These are phyloP conservation scores for Exocentrus adspersus DNA, from an alignment of 2,888 invertebrate genomes.

Conservation along the genomic window DNA sequence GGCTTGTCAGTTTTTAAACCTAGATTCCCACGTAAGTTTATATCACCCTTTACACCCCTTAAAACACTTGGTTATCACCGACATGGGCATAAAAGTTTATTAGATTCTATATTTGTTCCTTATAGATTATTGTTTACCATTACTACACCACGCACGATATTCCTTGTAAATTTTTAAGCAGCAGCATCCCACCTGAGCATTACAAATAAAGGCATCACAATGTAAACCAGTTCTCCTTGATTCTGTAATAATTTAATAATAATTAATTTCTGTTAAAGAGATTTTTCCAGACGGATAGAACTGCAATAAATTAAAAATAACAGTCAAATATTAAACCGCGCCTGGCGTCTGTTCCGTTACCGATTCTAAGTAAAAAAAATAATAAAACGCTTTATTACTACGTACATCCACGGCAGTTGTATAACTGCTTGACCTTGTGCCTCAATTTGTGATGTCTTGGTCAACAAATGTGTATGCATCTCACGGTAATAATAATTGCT, in stretches of 20 bases:
- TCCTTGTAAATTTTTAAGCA: not conserved
- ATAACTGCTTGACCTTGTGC: constrained; percentile 14
- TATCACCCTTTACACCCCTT: not conserved
- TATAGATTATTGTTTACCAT: constrained; percentile 8
- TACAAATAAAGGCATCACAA: not conserved
- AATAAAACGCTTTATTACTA: no score
- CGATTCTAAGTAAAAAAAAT: constrained; percentile 5
- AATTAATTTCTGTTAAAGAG: constrained; percentile 1
- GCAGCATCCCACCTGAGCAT: constrained; percentile 4
- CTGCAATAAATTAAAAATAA: not conserved
- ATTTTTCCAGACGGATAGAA: constrained; percentile 5
- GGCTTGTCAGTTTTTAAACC: constrained; percentile 15
- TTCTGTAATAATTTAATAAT: no score
- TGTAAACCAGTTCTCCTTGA: constrained; percentile 15
- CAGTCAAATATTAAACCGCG: no score
- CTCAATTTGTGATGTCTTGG: constrained; percentile 8
- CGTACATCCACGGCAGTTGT: not conserved
- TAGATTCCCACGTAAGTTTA: constrained; percentile 15
- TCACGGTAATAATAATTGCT: constrained; percentile 18
- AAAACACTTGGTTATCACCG: not conserved
- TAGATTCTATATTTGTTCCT: no score
- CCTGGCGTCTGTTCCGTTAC: not conserved
- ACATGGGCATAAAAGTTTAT: no score
- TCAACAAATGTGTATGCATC: constrained; percentile 25
- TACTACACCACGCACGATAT: not conserved